Evolutionary conservation across 92 coral and sea anemone species (phyloP).

Genomic region (Pocillopora grandis): DNA sequence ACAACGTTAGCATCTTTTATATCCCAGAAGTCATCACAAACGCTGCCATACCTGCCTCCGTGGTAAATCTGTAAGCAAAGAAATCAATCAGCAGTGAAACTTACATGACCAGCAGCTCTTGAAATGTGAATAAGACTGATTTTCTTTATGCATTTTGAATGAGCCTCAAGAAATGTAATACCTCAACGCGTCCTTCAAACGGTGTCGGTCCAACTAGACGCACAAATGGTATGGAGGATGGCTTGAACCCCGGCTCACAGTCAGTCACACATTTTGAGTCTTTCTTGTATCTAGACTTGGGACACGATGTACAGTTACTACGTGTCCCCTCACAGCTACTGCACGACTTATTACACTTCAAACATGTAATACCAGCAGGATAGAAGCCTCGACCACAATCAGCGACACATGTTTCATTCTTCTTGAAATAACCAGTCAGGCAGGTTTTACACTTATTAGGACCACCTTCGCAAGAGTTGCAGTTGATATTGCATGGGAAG

Average conservation of each 20-base stretch:
- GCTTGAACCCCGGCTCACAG: conserved; percentile 45
- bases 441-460: conserved; percentile 59
- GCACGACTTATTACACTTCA: conserved; percentile 47
- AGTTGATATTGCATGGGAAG: conserved; percentile 51
- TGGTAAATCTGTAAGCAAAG: conserved; percentile 34
- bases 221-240: conserved; percentile 49
- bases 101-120: too few species aligned
- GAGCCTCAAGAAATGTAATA: neutral
- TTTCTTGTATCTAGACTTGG: conserved; percentile 25
- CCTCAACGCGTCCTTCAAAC: conserved; percentile 84
- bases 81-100: neutral
- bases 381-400: conserved; percentile 58
- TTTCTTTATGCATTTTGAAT: neutral
- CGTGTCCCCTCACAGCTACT: conserved; percentile 49
- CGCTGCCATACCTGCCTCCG: conserved; percentile 66
- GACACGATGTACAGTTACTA: conserved; percentile 60
- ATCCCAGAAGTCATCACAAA: conserved; percentile 83
- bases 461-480: conserved; percentile 48
- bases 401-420: conserved; percentile 53
- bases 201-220: conserved; percentile 51
- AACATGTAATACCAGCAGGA: conserved; percentile 40
- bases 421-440: conserved; percentile 50
- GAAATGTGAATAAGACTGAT: neutral
- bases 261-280: conserved; percentile 23
- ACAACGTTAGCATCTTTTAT: conserved; percentile 70